Base-by-base conservation (phyloP, 2,113 vertebrate genomes). In the Herpailurus yagouaroundi region DNA sequence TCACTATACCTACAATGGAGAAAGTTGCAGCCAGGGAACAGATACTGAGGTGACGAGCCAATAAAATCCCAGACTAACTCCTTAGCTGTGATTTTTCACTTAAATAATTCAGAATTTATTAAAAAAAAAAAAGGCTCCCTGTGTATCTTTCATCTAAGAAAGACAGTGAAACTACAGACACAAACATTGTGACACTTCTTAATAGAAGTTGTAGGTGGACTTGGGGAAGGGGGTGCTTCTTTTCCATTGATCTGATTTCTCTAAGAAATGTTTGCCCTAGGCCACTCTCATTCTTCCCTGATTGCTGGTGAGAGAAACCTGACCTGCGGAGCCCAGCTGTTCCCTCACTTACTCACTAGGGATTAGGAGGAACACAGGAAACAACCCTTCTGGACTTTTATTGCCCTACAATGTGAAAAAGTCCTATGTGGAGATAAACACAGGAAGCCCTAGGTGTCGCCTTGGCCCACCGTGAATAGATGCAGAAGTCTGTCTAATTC, bases 11-110 rank as follows among this genome's bases (percentile, higher is more conserved):
- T 9, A 12, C n/a, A 6, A 14, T n/a, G 31, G 25, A 86, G 60
- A 89, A 7, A 3, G 52, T 0, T 29, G 11, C 12, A 5, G 0
- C n/a, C n/a, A 31, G 23, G 3, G 12, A 68, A 41, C 1, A 11
- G 55, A 68, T 4, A 16, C 15, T 41, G n/a, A 64, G 38, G 13
- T 0, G 4, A 21, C 0, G 15, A 89, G 27, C 2, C 14, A 45
- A 7, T 21, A 29, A 63, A 55, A 48, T 0, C 15, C n/a, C 11
- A 7, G 31, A 12, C 16, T 36, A 85, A 68, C 2, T 1, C 18
- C 8, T 57, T n/a, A 31, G 41, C 76, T 81, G n/a, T 93, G 31
- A 95, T 57, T 77, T 84, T 36, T 68, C 41, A 50, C 13, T 73
- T 94, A 82, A 60, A 69, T 68, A 55, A 84, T 41, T 74, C 27